Evolutionary conservation across 2,888 invertebrate species (phyloP).

Genomic region (Plagodis dolabraria): DNA sequence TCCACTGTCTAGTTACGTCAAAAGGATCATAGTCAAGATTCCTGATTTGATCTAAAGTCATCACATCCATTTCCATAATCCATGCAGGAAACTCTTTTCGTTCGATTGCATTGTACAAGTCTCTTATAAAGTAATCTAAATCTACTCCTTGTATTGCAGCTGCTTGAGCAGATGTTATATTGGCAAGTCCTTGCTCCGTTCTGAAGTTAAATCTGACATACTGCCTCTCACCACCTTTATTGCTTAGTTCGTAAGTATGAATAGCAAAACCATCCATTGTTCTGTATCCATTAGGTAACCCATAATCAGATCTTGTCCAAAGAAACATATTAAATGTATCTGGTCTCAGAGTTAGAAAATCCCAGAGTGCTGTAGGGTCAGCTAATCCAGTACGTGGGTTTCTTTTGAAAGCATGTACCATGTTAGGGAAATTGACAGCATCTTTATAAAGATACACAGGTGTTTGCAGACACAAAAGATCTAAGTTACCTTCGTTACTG

Average conservation of each 20-base stretch:
- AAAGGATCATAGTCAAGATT: conserved; percentile 64
- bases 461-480: conserved; percentile 93
- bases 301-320: conserved; percentile 93
- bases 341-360: conserved; percentile 92
- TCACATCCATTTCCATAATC: conserved; percentile 65
- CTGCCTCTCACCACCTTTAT: conserved; percentile 87
- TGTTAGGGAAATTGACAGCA: conserved; percentile 92
- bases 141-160: conserved; percentile 87
- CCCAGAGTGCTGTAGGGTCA: conserved; percentile 95
- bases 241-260: conserved; percentile 95
- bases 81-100: conserved; percentile 52
- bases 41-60: conserved; percentile 52
- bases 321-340: conserved; percentile 91
- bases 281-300: conserved; percentile 94
- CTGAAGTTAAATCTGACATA: conserved; percentile 96
- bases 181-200: conserved; percentile 94
- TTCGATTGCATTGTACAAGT: conserved; percentile 82
- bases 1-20: conserved; percentile 61
- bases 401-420: conserved; percentile 95
- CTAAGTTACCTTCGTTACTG: conserved; percentile 94
- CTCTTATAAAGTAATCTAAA: conserved; percentile 93
- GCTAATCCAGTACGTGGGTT: conserved; percentile 94
- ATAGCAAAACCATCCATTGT: conserved; percentile 96
- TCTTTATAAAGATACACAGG: conserved; percentile 95
- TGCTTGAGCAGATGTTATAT: conserved; percentile 87